Percentiles rank a stretch among this genome's conserved stretches.
Evolutionary conservation across 2,797 vertebrate species (phyloP).

Genomic region (Tragopan temminckii): DNA sequence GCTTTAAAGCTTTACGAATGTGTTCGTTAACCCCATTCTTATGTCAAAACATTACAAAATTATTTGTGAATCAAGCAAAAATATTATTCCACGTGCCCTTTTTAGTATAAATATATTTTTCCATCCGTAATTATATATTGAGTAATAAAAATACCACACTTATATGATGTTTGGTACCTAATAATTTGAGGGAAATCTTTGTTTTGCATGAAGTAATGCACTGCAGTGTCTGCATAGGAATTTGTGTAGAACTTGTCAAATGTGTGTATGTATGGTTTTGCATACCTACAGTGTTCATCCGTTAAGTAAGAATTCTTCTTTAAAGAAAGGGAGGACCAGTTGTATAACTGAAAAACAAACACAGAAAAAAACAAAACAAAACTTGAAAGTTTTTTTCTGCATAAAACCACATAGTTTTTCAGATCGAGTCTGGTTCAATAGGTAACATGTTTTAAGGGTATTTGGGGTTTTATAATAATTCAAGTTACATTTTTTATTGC

Average conservation of each 20-base stretch:
- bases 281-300: not conserved
- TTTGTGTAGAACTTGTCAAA: not conserved
- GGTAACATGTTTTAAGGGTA: accelerated
- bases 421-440: not conserved
- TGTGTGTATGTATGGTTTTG: not conserved
- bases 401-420: not conserved
- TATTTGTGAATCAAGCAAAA: not conserved
- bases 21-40: not conserved
- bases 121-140: not conserved
- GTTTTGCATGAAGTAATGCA: not conserved
- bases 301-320: not conserved
- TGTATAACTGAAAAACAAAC: not conserved
- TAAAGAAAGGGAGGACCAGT: not conserved
- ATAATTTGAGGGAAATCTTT: not conserved
- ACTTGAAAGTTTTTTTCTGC: not conserved
- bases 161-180: not conserved
- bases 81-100: not conserved
- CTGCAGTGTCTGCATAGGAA: not conserved
- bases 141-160: not conserved
- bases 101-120: not conserved
- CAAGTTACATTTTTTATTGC: not conserved
- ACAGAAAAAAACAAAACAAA: not conserved
- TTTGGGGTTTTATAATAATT: not conserved
- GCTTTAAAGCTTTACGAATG: not conserved
- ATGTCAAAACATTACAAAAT: not conserved